Evolutionary conservation across 37 sponge, comb jelly and placozoan genomes (phyloP).

Genomic region (Bolinopsis microptera): DNA sequence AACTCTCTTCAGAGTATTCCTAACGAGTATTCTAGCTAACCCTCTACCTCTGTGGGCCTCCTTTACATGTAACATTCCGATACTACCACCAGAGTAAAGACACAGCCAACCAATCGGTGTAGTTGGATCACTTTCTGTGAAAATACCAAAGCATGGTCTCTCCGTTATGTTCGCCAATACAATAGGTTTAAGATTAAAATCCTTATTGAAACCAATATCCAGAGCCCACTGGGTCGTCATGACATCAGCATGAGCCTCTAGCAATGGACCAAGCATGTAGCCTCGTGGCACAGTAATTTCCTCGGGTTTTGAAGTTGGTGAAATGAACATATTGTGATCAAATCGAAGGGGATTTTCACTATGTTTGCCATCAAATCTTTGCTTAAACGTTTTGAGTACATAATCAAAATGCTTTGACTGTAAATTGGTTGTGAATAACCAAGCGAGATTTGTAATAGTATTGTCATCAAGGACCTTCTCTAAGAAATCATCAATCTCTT

Average conservation of each 20-base stretch:
- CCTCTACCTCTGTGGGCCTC: neutral
- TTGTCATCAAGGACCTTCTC: neutral
- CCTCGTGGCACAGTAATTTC: neutral
- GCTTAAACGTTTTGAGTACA: neutral
- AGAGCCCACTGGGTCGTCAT: neutral
- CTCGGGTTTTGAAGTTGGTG: neutral
- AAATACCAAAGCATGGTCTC: neutral
- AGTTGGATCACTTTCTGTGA: neutral
- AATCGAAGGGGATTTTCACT: neutral
- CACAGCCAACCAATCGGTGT: neutral
- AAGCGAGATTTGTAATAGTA: neutral
- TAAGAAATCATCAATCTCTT: neutral
- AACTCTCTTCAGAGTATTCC: neutral
- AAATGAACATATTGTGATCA: neutral
- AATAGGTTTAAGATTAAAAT: neutral
- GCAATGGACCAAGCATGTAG: neutral
- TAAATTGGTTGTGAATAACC: neutral
- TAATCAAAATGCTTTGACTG: neutral
- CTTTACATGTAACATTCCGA: neutral
- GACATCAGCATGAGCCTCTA: neutral
- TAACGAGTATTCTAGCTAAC: neutral
- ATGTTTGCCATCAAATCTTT: neutral
- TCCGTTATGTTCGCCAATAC: neutral
- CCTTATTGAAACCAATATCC: neutral
- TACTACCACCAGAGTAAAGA: neutral